Conservation (phyloP, 2,888 invertebrate species). For the Deroplatys truncata region DNA sequence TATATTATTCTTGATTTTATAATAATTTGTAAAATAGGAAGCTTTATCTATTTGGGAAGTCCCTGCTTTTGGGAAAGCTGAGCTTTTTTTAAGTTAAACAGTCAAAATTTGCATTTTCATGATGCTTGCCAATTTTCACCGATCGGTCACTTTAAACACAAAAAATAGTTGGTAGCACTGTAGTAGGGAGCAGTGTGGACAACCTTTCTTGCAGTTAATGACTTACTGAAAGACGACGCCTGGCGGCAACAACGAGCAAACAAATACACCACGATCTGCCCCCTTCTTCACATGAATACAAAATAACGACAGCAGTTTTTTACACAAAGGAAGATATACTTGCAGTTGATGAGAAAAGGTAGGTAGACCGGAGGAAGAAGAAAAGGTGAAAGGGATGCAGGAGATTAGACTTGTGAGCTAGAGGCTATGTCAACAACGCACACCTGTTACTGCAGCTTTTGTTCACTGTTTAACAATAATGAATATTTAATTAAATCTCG, state of each 20-base stretch:
- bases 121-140: no score
- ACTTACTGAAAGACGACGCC: background rate
- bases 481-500: background rate
- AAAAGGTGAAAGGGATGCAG: background rate
- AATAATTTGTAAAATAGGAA: no score
- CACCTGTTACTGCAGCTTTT: background rate
- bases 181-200: background rate
- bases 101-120: no score
- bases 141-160: no score
- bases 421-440: background rate
- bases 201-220: background rate
- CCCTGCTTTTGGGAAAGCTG: no score
- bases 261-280: background rate
- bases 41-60: no score
- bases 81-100: no score
- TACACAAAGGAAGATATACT: background rate
- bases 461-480: background rate
- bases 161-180: no score
- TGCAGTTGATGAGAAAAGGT: background rate
- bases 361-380: background rate
- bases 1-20: no score
- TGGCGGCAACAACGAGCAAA: no score
- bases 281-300: background rate
- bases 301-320: background rate
- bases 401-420: background rate